Percentiles rank a stretch among this genome's conserved stretches.
phyloP scores from a whole-genome alignment of 1,140 invertebrate species.

The Drosophila pandora region DNA sequence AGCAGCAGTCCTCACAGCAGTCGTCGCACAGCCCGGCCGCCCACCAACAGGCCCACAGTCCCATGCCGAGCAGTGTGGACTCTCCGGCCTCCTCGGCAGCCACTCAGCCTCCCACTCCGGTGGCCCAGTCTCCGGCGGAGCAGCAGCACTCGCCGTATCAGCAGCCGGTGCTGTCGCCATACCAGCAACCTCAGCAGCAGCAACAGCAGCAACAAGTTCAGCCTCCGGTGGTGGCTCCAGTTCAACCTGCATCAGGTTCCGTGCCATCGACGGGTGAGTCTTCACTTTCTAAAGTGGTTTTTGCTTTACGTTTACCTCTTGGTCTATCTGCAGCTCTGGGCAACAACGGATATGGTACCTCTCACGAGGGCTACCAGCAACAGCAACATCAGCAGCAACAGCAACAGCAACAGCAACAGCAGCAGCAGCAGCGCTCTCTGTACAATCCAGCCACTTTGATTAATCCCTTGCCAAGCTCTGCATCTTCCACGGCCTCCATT shows the following conservation, averaged over 20 bases:
- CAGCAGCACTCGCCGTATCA: constrained; percentile 82
- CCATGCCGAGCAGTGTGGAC: constrained; percentile 68
- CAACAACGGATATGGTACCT: constrained; percentile 50
- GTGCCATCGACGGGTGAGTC: constrained; percentile 48
- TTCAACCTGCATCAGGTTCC: constrained; percentile 22
- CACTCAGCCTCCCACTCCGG: constrained; percentile 69
- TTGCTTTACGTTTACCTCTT: not conserved
- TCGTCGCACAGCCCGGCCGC: constrained; percentile 54
- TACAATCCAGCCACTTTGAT: constrained; percentile 69
- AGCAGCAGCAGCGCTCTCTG: constrained; percentile 55
- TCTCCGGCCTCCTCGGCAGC: constrained; percentile 77
- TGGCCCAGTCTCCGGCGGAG: constrained; percentile 71
- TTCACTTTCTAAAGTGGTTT: not conserved
- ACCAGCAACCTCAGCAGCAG: constrained; percentile 57
- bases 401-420: constrained; percentile 55
- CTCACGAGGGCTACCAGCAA: constrained; percentile 52
- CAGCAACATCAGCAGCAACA: constrained; percentile 52
- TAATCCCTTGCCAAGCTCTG: constrained; percentile 48
- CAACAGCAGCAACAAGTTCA: constrained; percentile 52
- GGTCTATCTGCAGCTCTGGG: constrained; percentile 10
- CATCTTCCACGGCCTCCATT: constrained; percentile 33
- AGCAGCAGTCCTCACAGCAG: constrained; percentile 44
- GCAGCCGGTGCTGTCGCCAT: constrained; percentile 73
- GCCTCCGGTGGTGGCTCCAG: constrained; percentile 55
- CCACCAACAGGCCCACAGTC: constrained; percentile 70